Conservation (phyloP, 1,140 invertebrate genomes). For the Eriocheir sinensis region DNA sequence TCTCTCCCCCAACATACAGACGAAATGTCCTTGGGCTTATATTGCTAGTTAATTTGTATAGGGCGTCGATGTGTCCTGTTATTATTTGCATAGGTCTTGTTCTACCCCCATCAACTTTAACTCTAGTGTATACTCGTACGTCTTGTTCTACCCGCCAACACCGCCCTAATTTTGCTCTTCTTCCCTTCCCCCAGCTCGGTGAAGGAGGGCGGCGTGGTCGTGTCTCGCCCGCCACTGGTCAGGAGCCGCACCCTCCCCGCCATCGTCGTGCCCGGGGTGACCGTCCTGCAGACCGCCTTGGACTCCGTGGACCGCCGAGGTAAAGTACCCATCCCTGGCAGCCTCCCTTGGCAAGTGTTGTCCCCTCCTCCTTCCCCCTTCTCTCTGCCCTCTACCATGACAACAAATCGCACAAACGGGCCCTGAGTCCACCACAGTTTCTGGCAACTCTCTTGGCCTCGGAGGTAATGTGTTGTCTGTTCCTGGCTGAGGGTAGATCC, state of each 20-base stretch:
- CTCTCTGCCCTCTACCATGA: not conserved
- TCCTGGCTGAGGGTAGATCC: not conserved
- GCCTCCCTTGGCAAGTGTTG: not conserved
- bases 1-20: no score
- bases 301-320: conserved; percentile 67
- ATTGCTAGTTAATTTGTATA: no score
- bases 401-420: not conserved
- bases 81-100: no score
- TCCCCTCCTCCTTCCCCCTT: not conserved
- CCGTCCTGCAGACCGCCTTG: conserved; percentile 91
- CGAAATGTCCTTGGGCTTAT: no score
- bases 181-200: conserved; percentile 60
- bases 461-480: not conserved
- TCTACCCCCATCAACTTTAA: no score
- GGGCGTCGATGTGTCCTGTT: no score
- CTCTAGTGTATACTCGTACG: no score
- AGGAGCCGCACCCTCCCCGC: conserved; percentile 93
- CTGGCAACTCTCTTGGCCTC: not conserved
- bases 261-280: conserved; percentile 93
- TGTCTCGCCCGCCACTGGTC: conserved; percentile 86
- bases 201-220: conserved; percentile 66
- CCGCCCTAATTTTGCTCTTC: not conserved
- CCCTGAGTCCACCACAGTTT: not conserved
- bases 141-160: no score
- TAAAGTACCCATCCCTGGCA: conserved; percentile 47